Conservation (phyloP, 1,140 invertebrate genomes). For the Melitaea cinxia region DNA sequence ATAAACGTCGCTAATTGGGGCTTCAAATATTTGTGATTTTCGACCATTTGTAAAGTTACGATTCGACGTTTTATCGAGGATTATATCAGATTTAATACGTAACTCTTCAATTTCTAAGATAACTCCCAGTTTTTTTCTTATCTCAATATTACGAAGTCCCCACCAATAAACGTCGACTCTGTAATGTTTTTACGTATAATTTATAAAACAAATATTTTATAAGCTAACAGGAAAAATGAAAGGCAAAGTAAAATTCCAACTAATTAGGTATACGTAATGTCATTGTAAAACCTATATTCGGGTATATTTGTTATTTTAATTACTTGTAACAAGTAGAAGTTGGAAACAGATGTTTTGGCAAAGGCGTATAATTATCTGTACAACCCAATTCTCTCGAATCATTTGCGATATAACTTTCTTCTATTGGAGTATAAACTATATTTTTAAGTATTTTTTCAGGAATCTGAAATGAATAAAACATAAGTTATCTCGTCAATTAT, state of each 20-base stretch:
- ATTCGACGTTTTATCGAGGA: slow-evolving; percentile 77
- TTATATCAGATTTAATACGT: slow-evolving; percentile 81
- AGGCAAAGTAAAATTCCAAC: too few relatives aligned
- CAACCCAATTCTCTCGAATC: slow-evolving; percentile 30
- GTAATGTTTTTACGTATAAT: slow-evolving; percentile 23
- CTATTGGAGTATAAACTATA: slow-evolving; percentile 45
- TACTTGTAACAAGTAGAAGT: slow-evolving; percentile 24
- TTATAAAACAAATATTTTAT: background rate
- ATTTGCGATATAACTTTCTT: slow-evolving; percentile 40
- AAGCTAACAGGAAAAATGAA: background rate
- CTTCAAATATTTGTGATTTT: slow-evolving; percentile 69
- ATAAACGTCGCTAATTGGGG: slow-evolving; percentile 73
- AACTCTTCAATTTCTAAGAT: slow-evolving; percentile 81
- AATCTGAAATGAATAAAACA: slow-evolving; percentile 39
- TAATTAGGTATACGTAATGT: too few relatives aligned
- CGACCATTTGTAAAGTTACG: slow-evolving; percentile 77
- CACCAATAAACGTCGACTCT: slow-evolving; percentile 85
- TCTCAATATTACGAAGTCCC: slow-evolving; percentile 83
- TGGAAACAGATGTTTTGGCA: slow-evolving; percentile 22
- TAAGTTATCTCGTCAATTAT: too few relatives aligned
- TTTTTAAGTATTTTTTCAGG: slow-evolving; percentile 56
- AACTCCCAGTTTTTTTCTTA: slow-evolving; percentile 81
- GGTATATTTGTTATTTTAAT: background rate
- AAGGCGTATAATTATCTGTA: background rate
- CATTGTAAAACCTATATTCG: background rate